phyloP scores from a whole-genome alignment of 2,888 invertebrate genomes.

The Amphipoea lucens region DNA sequence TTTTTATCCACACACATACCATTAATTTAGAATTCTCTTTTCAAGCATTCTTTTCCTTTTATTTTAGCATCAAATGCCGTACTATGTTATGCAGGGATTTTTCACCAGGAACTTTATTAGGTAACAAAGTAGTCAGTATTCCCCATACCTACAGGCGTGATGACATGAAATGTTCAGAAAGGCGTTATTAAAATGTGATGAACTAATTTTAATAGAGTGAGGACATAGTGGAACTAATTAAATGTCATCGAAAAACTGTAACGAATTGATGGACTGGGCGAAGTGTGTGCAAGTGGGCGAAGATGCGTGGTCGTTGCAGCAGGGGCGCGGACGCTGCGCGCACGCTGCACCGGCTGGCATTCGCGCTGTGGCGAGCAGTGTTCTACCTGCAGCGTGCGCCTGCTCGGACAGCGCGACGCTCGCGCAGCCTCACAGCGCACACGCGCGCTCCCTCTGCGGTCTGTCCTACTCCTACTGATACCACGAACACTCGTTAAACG shows the following conservation, averaged over 20 bases:
- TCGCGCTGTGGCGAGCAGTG: conserved; percentile 94
- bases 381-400: conserved; percentile 92
- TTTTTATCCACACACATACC: conserved; percentile 56
- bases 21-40: conserved; percentile 45
- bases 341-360: conserved; percentile 93
- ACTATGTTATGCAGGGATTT: background rate
- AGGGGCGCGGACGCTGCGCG: conserved; percentile 89
- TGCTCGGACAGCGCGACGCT: conserved; percentile 69
- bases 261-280: conserved; percentile 53
- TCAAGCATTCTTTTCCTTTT: conserved; percentile 40
- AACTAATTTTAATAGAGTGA: background rate
- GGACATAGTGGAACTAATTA: conserved; percentile 18
- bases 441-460: conserved; percentile 73
- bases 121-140: background rate
- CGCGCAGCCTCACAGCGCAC: conserved; percentile 71
- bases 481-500: conserved; percentile 43
- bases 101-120: background rate
- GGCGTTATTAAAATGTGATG: background rate
- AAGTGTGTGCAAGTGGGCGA: conserved; percentile 58
- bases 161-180: background rate
- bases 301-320: conserved; percentile 79
- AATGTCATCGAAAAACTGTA: conserved; percentile 43
- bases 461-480: conserved; percentile 70
- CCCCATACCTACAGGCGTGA: background rate
- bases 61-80: conserved; percentile 22